Evolutionary conservation across 2,113 vertebrate species (phyloP).

Genomic region (Ahaetulla prasina): DNA sequence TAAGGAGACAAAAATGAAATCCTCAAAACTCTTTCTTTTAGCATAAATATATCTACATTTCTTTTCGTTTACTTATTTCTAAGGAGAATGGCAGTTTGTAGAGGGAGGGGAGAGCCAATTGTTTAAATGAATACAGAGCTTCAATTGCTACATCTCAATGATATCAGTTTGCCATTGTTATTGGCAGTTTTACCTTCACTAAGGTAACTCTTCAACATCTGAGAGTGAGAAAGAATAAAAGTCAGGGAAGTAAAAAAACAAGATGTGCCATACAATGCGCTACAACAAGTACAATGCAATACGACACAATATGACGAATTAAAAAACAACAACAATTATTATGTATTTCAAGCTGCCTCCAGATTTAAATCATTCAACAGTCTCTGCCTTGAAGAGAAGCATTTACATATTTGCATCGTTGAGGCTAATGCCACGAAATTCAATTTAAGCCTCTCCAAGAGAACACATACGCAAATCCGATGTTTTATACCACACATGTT

Average conservation of each 20-base stretch:
- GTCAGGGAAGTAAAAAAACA: slow-evolving; percentile 14
- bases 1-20: not conserved
- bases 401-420: not conserved
- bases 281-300: not conserved
- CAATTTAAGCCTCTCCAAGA: not conserved
- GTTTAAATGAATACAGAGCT: slow-evolving; percentile 56
- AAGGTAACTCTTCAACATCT: slow-evolving; percentile 22
- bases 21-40: not conserved
- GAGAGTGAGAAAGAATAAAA: slow-evolving; percentile 46
- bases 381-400: not conserved
- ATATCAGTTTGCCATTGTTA: slow-evolving; percentile 51
- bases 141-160: slow-evolving; percentile 51
- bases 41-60: slow-evolving; percentile 11
- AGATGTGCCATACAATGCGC: not conserved
- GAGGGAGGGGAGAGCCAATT: slow-evolving; percentile 52
- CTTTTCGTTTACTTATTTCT: slow-evolving; percentile 42
- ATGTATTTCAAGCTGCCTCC: slow-evolving; percentile 36
- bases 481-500: too few species aligned
- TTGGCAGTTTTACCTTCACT: too few species aligned
- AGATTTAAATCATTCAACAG: not conserved
- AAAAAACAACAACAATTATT: not conserved
- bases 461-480: not conserved
- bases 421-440: not conserved
- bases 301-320: not conserved
- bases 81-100: slow-evolving; percentile 33